A percentile compares a stretch with the other conserved stretches of the same genome.
phyloP scores from a whole-genome alignment of 2,797 vertebrate species.

The Spinus olivaceus region DNA sequence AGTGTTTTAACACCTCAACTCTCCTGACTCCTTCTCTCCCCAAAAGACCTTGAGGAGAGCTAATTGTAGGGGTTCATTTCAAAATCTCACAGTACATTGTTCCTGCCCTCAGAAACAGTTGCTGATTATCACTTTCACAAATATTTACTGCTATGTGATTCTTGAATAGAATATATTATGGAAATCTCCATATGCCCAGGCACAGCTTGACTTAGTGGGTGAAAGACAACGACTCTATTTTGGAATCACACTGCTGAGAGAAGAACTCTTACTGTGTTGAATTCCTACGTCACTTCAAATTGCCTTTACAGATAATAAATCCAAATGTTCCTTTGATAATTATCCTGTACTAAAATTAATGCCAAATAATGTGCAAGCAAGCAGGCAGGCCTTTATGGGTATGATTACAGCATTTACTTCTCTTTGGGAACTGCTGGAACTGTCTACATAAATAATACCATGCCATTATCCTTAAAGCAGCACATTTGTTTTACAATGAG shows the following conservation, averaged over 20 bases:
- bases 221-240: slow-evolving; percentile 1
- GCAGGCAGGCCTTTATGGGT: slow-evolving; percentile 58
- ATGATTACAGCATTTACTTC: slow-evolving; percentile 60
- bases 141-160: slow-evolving; percentile 48
- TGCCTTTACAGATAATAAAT: slow-evolving; percentile 63
- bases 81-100: not conserved
- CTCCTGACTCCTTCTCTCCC: not conserved
- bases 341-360: slow-evolving; percentile 67
- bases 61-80: not conserved
- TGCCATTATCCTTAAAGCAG: slow-evolving; percentile 63
- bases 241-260: slow-evolving; percentile 28
- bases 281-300: slow-evolving; percentile 59
- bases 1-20: not conserved
- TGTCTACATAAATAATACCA: slow-evolving; percentile 67
- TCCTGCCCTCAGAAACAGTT: not conserved
- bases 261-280: slow-evolving; percentile 37
- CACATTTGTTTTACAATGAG: slow-evolving; percentile 61
- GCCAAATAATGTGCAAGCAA: slow-evolving; percentile 64
- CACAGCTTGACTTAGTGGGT: not conserved
- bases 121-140: not conserved
- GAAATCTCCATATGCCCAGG: slow-evolving; percentile 12
- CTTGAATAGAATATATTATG: slow-evolving; percentile 5
- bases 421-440: slow-evolving; percentile 53
- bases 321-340: slow-evolving; percentile 65
- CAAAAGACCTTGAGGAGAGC: not conserved